Percentiles rank a stretch among this genome's conserved stretches.
Conservation (phyloP, 1,140 invertebrate species). For the Steinernema feltiae region DNA sequence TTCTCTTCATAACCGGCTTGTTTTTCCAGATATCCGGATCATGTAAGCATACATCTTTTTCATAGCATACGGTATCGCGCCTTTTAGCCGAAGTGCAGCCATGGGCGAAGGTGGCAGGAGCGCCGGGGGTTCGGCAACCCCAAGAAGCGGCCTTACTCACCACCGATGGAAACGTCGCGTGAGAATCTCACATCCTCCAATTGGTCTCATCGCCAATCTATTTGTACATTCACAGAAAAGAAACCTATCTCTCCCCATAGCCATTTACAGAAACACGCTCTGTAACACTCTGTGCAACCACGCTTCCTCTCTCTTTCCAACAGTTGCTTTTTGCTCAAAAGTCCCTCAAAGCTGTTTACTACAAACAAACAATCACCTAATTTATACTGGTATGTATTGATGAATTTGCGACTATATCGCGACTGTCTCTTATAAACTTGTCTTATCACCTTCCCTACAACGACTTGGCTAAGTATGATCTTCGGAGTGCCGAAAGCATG, state of each 20-base stretch:
- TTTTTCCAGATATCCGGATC: constrained; percentile 39
- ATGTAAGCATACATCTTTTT: constrained; percentile 14
- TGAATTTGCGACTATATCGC: too few relatives aligned
- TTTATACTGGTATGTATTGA: not conserved
- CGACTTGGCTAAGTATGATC: too few relatives aligned
- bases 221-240: constrained; percentile 6
- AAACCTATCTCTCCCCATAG: not conserved
- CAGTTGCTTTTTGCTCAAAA: constrained; percentile 11
- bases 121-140: not conserved
- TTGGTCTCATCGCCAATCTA: not conserved
- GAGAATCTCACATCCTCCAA: constrained; percentile 8
- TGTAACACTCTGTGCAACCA: not conserved
- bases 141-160: not conserved
- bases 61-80: not conserved
- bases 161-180: not conserved
- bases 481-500: too few relatives aligned
- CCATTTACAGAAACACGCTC: not conserved
- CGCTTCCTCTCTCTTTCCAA: too few relatives aligned
- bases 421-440: too few relatives aligned
- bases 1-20: constrained; percentile 25
- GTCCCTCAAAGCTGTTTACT: not conserved
- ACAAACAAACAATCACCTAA: not conserved
- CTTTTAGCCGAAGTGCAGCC: constrained; percentile 3
- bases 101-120: not conserved
- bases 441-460: too few relatives aligned